Evolutionary conservation across 2,113 vertebrate species (phyloP).

Genomic region (Pyxicephalus adspersus): DNA sequence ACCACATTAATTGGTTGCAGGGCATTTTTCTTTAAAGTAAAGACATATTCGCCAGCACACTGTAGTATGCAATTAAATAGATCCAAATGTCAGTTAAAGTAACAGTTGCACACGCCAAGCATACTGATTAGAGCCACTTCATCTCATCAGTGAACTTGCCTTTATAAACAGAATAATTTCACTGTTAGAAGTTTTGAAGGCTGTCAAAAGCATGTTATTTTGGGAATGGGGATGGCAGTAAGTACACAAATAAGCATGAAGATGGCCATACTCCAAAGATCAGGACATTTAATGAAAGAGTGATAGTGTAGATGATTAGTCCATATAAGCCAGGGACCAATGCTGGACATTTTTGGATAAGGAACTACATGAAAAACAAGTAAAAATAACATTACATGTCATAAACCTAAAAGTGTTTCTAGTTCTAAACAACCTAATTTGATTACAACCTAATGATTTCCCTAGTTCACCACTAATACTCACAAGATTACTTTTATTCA

Average conservation of each 20-base stretch:
- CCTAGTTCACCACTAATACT: no score
- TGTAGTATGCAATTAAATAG: conserved; percentile 76
- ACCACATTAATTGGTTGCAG: conserved; percentile 79
- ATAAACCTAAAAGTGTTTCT: no score
- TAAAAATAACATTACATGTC: no score
- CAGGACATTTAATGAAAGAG: no score
- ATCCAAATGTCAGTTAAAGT: conserved; percentile 73
- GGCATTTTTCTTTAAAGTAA: conserved; percentile 67
- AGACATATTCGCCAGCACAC: conserved; percentile 70
- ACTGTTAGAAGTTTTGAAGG: conserved; percentile 56
- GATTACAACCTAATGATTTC: no score
- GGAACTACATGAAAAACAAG: no score
- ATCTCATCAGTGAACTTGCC: conserved; percentile 62
- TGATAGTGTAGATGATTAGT: no score
- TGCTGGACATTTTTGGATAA: no score
- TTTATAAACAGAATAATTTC: conserved; percentile 57
- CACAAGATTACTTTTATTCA: no score
- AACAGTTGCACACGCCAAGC: conserved; percentile 69
- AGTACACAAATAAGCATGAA: conserved; percentile 2
- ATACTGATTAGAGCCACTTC: conserved; percentile 72
- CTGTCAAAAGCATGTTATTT: conserved; percentile 25
- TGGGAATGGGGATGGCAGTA: conserved; percentile 30
- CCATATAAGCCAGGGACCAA: no score
- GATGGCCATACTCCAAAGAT: no score
- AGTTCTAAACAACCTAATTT: no score